Conservation (phyloP, 2,113 vertebrate genomes). For the Cepphus grylle region DNA sequence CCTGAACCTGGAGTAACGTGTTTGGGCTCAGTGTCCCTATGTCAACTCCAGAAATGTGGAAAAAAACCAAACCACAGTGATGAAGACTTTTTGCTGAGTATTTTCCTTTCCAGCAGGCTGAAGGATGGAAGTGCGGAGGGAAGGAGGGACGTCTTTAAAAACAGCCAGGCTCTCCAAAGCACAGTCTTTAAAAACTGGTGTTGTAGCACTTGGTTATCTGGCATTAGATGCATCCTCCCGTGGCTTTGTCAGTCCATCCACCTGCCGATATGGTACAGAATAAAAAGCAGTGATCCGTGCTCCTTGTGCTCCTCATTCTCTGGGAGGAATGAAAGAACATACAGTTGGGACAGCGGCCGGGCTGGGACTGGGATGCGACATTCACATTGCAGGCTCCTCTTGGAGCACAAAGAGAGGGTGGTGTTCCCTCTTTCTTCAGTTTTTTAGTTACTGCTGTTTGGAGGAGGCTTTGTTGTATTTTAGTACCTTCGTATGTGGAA, state of each 20-base stretch:
- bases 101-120: neutral
- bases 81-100: neutral
- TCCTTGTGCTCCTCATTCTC: neutral
- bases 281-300: neutral
- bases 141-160: neutral
- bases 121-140: neutral
- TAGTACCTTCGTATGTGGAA: neutral
- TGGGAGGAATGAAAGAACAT: neutral
- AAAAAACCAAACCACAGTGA: neutral
- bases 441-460: neutral
- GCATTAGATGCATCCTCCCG: neutral
- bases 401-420: neutral
- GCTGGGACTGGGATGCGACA: neutral
- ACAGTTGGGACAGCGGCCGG: neutral
- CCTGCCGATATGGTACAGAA: fast-evolving
- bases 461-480: neutral
- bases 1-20: fast-evolving
- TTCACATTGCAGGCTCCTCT: neutral
- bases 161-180: neutral
- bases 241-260: neutral
- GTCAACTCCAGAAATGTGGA: neutral
- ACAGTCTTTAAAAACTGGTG: neutral
- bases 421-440: neutral
- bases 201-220: neutral
- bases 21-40: neutral